Conservation (phyloP, 2,113 vertebrate genomes). For the Calonectris borealis region DNA sequence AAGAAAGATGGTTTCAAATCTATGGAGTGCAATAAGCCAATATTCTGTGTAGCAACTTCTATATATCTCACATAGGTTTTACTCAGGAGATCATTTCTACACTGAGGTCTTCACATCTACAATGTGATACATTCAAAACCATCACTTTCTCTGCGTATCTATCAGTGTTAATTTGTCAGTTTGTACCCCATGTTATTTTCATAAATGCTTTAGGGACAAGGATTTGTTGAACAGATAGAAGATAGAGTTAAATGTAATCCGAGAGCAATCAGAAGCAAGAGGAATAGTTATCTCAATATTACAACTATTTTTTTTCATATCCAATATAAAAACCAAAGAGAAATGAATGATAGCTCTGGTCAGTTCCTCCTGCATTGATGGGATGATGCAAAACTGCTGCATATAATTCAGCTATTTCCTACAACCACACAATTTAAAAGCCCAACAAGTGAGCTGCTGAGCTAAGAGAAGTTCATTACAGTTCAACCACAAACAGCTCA, state of each 20-base stretch:
- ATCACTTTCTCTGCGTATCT: slow-evolving; percentile 17
- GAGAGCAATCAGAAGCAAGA: background rate
- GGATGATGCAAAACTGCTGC: background rate
- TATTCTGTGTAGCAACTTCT: slow-evolving; percentile 78
- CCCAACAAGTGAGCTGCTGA: background rate
- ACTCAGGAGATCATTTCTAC: slow-evolving; percentile 65
- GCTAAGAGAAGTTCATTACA: background rate
- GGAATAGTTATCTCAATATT: background rate
- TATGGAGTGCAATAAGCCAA: slow-evolving; percentile 76
- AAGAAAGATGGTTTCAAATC: slow-evolving; percentile 75
- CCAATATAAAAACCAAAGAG: background rate
- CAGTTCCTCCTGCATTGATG: background rate
- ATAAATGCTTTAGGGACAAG: background rate
- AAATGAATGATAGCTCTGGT: background rate
- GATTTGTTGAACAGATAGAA: slow-evolving; percentile 14
- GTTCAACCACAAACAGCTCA: background rate
- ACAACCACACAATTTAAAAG: slow-evolving; percentile 11
- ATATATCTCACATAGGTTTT: slow-evolving; percentile 71
- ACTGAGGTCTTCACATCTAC: slow-evolving; percentile 49
- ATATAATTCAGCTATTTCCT: slow-evolving; percentile 17
- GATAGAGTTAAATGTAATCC: slow-evolving; percentile 1
- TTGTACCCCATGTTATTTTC: slow-evolving; percentile 29
- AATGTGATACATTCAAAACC: slow-evolving; percentile 44
- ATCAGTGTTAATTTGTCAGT: slow-evolving; percentile 44
- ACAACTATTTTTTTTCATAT: background rate